Evolutionary conservation across 37 sponge, comb jelly and placozoan species (phyloP).

Genomic region (Haliclona indistincta): DNA sequence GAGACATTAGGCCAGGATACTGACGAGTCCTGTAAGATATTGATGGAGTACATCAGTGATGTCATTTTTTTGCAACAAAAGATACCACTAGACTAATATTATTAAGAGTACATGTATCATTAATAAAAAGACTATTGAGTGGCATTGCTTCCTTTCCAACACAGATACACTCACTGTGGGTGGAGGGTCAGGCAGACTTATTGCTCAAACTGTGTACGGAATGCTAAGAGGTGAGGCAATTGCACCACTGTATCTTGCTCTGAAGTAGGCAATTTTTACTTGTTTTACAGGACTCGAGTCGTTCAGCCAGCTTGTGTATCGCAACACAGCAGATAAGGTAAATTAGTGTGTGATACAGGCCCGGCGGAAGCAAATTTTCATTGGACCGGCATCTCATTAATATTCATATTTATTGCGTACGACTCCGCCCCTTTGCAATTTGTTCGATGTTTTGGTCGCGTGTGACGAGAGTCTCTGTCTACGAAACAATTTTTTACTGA

Average conservation of each 20-base stretch:
- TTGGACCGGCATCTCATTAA: too few relatives aligned
- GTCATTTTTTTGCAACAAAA: background rate
- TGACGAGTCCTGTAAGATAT: slow-evolving; percentile 63
- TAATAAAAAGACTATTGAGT: background rate
- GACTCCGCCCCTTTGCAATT: too few relatives aligned
- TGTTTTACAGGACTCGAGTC: slow-evolving; percentile 80
- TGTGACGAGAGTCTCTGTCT: too few relatives aligned
- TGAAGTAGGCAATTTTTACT: background rate
- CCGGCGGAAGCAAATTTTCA: too few relatives aligned
- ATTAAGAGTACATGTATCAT: too few relatives aligned
- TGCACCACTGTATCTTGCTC: slow-evolving; percentile 2
- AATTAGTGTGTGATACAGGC: background rate
- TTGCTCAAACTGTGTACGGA: slow-evolving; percentile 76
- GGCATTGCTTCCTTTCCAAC: background rate
- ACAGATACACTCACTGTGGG: slow-evolving; percentile 35
- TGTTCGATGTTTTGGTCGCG: too few relatives aligned
- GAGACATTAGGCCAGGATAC: slow-evolving; percentile 48
- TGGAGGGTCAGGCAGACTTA: slow-evolving; percentile 33
- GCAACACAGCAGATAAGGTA: slow-evolving; percentile 31
- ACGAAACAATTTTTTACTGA: too few relatives aligned
- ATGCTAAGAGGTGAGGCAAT: slow-evolving; percentile 66
- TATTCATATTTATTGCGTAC: too few relatives aligned
- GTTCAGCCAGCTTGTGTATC: slow-evolving; percentile 83
- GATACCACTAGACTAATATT: too few relatives aligned
- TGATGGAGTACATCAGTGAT: background rate